Conservation (phyloP, 2,113 vertebrate species). For the Chaetorhynchus papuensis region DNA sequence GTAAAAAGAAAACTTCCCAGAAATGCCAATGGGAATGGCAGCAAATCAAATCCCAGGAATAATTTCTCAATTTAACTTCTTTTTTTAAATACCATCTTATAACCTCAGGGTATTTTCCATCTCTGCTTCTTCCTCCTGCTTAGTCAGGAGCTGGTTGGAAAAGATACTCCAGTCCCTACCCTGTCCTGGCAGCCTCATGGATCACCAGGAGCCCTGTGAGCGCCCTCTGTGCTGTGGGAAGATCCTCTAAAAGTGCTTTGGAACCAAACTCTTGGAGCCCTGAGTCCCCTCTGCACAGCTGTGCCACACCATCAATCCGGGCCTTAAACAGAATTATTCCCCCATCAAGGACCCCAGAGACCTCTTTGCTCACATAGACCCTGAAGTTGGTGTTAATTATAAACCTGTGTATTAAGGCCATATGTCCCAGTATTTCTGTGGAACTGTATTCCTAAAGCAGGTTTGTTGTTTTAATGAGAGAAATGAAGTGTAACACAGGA, state of each 20-base stretch:
- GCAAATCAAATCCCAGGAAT: background rate
- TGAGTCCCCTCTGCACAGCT: background rate
- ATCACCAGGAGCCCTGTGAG: background rate
- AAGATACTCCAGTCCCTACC: background rate
- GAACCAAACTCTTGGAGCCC: background rate
- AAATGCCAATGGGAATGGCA: background rate
- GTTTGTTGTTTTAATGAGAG: background rate
- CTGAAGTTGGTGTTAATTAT: background rate
- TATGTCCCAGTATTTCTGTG: background rate
- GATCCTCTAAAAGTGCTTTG: background rate
- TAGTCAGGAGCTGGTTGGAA: background rate
- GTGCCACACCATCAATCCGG: background rate
- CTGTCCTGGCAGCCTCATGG: background rate
- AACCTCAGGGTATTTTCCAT: background rate
- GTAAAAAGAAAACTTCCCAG: constrained; percentile 4
- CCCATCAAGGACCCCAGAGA: background rate
- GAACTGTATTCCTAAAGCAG: background rate
- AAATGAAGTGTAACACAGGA: background rate
- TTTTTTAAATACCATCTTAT: background rate
- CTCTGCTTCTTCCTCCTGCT: background rate
- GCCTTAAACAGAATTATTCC: background rate
- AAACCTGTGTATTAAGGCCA: background rate
- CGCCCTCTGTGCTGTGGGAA: background rate
- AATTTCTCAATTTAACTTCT: background rate
- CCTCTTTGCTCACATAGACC: background rate